Evolutionary conservation across 1,140 invertebrate species (phyloP).

Genomic region (Lutraria rhynchaena): DNA sequence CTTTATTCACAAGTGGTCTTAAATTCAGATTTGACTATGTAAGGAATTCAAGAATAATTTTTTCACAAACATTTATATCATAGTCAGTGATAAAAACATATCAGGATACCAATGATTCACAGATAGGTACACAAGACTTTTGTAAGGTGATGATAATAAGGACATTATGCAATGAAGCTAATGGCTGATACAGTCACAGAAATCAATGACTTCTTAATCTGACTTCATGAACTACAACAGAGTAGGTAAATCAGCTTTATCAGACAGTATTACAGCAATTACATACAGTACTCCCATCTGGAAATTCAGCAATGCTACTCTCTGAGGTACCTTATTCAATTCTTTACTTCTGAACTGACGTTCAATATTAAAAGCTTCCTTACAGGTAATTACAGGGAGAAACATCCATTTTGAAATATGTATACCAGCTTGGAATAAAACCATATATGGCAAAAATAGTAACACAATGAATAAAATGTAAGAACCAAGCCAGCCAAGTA

Average conservation of each 20-base stretch:
- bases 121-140: too few relatives aligned
- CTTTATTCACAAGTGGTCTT: too few relatives aligned
- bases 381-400: conserved; percentile 92
- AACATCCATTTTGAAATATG: conserved; percentile 92
- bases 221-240: conserved; percentile 42
- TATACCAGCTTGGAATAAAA: conserved; percentile 91
- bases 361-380: conserved; percentile 94
- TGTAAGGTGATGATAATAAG: too few relatives aligned
- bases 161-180: too few relatives aligned
- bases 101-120: too few relatives aligned
- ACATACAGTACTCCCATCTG: conserved; percentile 95
- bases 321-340: conserved; percentile 91
- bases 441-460: conserved; percentile 94
- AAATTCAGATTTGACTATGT: too few relatives aligned
- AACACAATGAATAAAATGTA: conserved; percentile 95
- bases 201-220: too few relatives aligned
- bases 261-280: conserved; percentile 84
- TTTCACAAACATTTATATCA: too few relatives aligned
- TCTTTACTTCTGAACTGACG: conserved; percentile 92
- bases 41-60: too few relatives aligned
- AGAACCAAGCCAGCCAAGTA: conserved; percentile 95
- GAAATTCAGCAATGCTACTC: conserved; percentile 95
- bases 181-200: too few relatives aligned
- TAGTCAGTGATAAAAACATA: too few relatives aligned
- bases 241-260: conserved; percentile 61